phyloP scores from a whole-genome alignment of 2,113 vertebrate species.

The Pterocles burchelli region DNA sequence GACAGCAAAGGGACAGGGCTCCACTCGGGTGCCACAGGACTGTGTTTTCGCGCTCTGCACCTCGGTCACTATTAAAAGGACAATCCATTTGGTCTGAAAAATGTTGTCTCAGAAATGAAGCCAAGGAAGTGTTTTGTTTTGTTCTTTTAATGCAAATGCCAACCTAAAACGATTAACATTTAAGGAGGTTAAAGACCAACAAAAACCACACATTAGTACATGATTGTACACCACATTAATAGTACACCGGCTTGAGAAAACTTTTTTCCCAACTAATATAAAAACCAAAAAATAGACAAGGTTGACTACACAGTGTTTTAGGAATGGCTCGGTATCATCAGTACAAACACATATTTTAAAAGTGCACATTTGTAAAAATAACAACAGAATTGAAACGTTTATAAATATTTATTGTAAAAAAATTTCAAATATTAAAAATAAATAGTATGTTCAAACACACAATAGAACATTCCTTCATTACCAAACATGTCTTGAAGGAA shows the following conservation, averaged over 20 bases:
- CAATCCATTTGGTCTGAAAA: neutral
- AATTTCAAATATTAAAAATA: constrained; percentile 61
- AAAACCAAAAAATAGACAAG: constrained; percentile 8
- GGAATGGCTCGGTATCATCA: constrained; percentile 9
- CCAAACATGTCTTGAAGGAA: constrained; percentile 42
- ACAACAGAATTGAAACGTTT: constrained; percentile 39
- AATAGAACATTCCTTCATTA: constrained; percentile 39
- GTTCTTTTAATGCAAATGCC: constrained; percentile 55
- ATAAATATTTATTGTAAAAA: constrained; percentile 75
- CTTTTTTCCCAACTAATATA: neutral
- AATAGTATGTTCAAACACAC: constrained; percentile 55
- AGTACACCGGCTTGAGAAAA: neutral
- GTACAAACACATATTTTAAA: constrained; percentile 29
- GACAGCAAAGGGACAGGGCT: neutral
- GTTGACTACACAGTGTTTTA: constrained; percentile 24
- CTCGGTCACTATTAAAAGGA: neutral
- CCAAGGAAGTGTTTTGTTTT: neutral
- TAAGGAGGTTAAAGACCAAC: neutral
- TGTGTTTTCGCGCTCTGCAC: neutral
- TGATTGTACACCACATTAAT: neutral
- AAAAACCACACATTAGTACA: neutral
- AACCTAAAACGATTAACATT: constrained; percentile 47
- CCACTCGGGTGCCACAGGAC: neutral
- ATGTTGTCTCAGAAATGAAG: neutral
- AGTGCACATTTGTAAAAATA: constrained; percentile 44